Conservation (phyloP, 2,113 vertebrate genomes). For the Hydrochoerus hydrochaeris region DNA sequence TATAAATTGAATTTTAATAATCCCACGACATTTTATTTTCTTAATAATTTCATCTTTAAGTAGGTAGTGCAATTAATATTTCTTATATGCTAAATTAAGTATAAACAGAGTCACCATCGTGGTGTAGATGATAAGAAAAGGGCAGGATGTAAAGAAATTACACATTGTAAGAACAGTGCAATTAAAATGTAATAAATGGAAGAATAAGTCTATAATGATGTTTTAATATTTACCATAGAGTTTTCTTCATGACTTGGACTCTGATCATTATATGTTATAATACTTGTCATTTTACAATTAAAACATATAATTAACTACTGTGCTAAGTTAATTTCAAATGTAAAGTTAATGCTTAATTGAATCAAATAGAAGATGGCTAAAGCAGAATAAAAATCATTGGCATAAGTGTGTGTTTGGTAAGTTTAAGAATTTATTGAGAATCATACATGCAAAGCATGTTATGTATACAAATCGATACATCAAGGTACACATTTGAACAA, state of each 20-base stretch:
- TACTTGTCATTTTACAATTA: not conserved
- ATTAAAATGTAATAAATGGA: conserved; percentile 45
- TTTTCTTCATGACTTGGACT: not conserved
- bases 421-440: not conserved
- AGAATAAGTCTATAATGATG: not conserved
- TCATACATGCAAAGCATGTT: not conserved
- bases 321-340: not conserved
- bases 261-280: not conserved
- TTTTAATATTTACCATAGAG: not conserved
- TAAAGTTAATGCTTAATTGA: not conserved
- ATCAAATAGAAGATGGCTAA: not conserved
- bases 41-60: conserved; percentile 75
- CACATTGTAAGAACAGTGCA: not conserved
- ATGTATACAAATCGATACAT: not conserved
- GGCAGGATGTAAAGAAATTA: conserved; percentile 31
- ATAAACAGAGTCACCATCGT: not conserved
- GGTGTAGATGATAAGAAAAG: conserved; percentile 4
- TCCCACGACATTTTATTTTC: conserved; percentile 73
- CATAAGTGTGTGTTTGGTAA: not conserved
- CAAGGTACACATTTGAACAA: not conserved
- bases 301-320: not conserved
- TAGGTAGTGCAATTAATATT: conserved; percentile 77
- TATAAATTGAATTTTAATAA: conserved; percentile 76
- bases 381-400: not conserved
- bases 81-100: conserved; percentile 73